Evolutionary conservation across 30 jellyfish, hydroid and myxozoan species (phyloP).

Genomic region (Rhopilema esculentum): DNA sequence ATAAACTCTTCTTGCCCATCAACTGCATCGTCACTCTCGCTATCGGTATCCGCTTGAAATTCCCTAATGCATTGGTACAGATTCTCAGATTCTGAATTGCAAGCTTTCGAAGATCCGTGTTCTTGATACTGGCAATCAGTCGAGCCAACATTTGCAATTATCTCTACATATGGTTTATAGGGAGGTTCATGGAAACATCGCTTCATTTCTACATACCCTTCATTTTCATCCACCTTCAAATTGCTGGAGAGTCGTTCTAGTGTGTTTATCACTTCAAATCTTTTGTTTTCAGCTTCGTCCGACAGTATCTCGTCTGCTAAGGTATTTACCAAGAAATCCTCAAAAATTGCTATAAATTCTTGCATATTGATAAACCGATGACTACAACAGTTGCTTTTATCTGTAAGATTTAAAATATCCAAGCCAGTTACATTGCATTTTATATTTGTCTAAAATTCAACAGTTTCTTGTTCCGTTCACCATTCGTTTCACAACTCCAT

Average conservation of each 20-base stretch:
- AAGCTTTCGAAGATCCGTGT: neutral
- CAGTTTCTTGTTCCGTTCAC: no score
- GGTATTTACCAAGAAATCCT: neutral
- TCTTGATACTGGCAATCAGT: no score
- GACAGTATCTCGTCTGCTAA: neutral
- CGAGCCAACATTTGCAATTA: no score
- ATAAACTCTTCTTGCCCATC: slow-evolving; percentile 1
- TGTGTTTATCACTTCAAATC: neutral
- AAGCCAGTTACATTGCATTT: no score
- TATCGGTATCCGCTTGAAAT: neutral
- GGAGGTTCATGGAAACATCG: neutral
- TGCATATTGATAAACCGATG: neutral
- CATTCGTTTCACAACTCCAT: no score
- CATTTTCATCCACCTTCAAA: neutral
- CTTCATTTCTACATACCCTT: neutral
- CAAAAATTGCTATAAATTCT: neutral
- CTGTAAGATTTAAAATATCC: no score
- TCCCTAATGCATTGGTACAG: neutral
- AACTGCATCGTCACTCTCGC: neutral
- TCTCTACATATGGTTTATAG: neutral
- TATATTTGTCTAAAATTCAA: no score
- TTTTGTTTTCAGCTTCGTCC: neutral
- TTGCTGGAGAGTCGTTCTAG: neutral
- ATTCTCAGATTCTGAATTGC: neutral
- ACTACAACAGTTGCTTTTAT: neutral